Conservation (phyloP, 2,797 vertebrate genomes). For the Pseudocheirus occidentalis region DNA sequence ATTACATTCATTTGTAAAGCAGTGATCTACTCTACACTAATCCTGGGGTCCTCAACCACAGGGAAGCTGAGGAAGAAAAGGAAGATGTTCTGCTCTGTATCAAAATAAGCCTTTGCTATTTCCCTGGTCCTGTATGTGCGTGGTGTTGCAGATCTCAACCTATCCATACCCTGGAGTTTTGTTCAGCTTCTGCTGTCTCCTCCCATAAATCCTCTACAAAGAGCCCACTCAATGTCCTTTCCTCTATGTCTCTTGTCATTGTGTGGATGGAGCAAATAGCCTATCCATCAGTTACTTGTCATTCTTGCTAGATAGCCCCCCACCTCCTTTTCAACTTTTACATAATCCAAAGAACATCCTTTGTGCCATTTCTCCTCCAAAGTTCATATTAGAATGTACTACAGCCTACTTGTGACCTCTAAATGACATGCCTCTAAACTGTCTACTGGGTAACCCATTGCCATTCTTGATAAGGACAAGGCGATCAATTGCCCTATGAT, state of each 20-base stretch:
- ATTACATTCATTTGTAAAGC: neutral
- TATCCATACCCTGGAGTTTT: neutral
- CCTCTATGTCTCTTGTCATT: neutral
- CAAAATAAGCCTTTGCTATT: neutral
- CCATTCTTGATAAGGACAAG: neutral
- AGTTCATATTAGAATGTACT: neutral
- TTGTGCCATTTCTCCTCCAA: neutral
- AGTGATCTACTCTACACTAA: neutral
- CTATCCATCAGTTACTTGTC: neutral
- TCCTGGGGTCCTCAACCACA: neutral
- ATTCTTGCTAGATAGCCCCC: neutral
- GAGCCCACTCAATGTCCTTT: neutral
- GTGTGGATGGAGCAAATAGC: neutral
- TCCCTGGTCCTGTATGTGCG: neutral
- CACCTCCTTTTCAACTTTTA: neutral
- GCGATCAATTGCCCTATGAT: neutral
- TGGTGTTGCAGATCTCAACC: neutral
- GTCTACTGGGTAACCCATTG: neutral
- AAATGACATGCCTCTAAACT: neutral
- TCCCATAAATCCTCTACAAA: neutral
- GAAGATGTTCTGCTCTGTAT: neutral
- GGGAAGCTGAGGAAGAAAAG: neutral
- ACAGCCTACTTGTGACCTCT: neutral
- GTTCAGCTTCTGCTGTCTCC: neutral
- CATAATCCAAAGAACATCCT: neutral